Base-by-base conservation (phyloP, 64 coral and sea anemone genomes). In the Montipora capricornis region DNA sequence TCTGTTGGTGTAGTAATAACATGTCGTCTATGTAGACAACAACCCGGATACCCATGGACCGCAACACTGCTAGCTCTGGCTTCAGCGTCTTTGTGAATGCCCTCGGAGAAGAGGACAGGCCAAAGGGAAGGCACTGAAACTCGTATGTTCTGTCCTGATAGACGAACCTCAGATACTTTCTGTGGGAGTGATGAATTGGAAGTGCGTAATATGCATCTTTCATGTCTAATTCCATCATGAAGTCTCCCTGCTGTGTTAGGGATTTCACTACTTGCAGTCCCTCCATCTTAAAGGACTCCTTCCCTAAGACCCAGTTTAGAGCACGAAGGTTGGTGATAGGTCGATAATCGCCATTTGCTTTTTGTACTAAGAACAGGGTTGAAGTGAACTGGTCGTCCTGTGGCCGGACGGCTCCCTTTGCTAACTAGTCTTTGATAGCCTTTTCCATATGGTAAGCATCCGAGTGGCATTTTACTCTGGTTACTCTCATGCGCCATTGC, bases 11-110 rank as follows among this genome's bases (percentile, higher is more conserved):
- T 15, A 87, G 44, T 64, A 64, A 64, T 64, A 64, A 16, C 61
- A 64, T 64, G 61, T 14, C 14, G 61, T 64, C 61, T 64, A 64
- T 64, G 61, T 64, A 64, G 61, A 64, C 8, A 8, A 19, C 61
- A 64, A 16, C 61, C 61, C 11, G 61, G 61, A 64, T 64, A 16
- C 61, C 61, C 61, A 64, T 64, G 61, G 61, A 64, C 14, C 61
- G 61, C 26, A 87, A 71, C 24, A 87, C 19, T 73, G 79, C 79
- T 26, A 81, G n/a, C 48, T 61, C 87, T 76, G 73, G 73, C 57
- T 89, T 89, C 87, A 89, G 55, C 60, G 59, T 46, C 52, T 89
- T 89, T 20, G 87, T 89, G 73, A 89, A 89, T 5, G 75, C 49
- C 13, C 87, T 0, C 8, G 87, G 74, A 57, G 87, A 74, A 78